Evolutionary conservation across 2,797 vertebrate species (phyloP), one percentile per base, ranked within the genome.

Genomic region (Periophthalmus magnuspinnatus): DNA sequence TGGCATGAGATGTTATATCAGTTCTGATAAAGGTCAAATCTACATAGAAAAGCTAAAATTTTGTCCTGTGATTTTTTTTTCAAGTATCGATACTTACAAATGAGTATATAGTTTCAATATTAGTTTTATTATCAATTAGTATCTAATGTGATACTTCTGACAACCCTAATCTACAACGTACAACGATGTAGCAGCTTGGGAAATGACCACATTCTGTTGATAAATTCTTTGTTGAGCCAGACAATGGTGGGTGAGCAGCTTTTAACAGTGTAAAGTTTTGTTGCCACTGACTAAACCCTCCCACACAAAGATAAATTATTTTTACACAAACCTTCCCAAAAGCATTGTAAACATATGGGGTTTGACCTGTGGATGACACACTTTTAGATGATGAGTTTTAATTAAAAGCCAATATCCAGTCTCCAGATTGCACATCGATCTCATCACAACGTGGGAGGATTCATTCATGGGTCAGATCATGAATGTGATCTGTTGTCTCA

Each of bases 281-380:
- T 57, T 70, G 6, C 58, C 6, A 48, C 38, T 73, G 58, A 80
- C 59, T 72, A 71, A 78, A 85, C 34, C 69, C 69, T 72, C 82
- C 85, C 69, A 83, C 84, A 61, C 59, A 67, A 61, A 58, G 69
- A 48, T 50, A 75, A 80, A 77, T 19, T 5, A 70, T 78, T 81
- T 70, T 45, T 69, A 34, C 68, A 74, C 67, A 79, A 50, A 73
- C 69, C 58, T 79, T 70, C 65, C 70, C 69, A 63, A 68, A 78
- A 67, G 55, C 21, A 74, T 84, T 64, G 78, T 36, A 73, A 74
- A 72, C 65, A 67, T 78, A 77, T 62, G 68, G 57, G 54, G 32
- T 17, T 52, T 66, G 67, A 64, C 72, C 67, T 14, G 36, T 69
- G 71, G 19, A 54, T 70, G 54, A 67, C 63, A 77, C 68, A 58